phyloP scores from a whole-genome alignment of 2,113 vertebrate genomes.

The Plotosus lineatus region DNA sequence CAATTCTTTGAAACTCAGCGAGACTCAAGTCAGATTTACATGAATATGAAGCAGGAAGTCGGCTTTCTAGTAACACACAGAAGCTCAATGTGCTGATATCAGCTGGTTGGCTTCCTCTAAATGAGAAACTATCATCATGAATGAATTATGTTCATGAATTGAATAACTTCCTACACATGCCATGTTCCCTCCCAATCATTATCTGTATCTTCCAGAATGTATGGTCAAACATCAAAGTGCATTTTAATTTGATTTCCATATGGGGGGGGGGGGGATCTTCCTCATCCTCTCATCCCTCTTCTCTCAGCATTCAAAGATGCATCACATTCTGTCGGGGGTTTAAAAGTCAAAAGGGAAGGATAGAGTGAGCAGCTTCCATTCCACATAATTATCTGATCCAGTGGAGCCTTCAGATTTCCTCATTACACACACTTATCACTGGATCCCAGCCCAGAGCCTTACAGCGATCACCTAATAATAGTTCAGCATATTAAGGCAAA shows the following conservation, averaged over 20 bases:
- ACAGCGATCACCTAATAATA: slow-evolving; percentile 58
- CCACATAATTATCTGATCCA: slow-evolving; percentile 45
- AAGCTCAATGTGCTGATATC: background rate
- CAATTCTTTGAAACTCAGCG: background rate
- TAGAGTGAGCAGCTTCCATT: slow-evolving; percentile 38
- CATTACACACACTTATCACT: slow-evolving; percentile 42
- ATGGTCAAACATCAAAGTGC: slow-evolving; percentile 2
- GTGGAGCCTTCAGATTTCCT: slow-evolving; percentile 42
- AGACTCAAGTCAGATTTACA: slow-evolving; percentile 27
- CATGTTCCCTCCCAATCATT: slow-evolving; percentile 6
- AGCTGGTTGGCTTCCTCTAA: slow-evolving; percentile 26
- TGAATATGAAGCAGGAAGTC: slow-evolving; percentile 28
- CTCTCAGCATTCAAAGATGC: background rate
- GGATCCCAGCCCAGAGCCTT: slow-evolving; percentile 50
- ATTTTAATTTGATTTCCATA: slow-evolving; percentile 25
- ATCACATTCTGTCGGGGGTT: slow-evolving; percentile 1
- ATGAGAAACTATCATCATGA: slow-evolving; percentile 1
- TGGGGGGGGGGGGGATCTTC: background rate
- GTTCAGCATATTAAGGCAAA: slow-evolving; percentile 64
- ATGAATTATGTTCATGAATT: slow-evolving; percentile 14
- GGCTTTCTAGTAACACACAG: slow-evolving; percentile 20
- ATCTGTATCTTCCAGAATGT: slow-evolving; percentile 7
- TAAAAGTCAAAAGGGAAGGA: slow-evolving; percentile 13
- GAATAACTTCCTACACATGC: slow-evolving; percentile 8
- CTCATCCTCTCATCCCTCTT: background rate